Percentiles rank a stretch among this genome's conserved stretches.
Evolutionary conservation across 2,113 vertebrate genomes (phyloP).

Genomic region (Aldabrachelys gigantea): DNA sequence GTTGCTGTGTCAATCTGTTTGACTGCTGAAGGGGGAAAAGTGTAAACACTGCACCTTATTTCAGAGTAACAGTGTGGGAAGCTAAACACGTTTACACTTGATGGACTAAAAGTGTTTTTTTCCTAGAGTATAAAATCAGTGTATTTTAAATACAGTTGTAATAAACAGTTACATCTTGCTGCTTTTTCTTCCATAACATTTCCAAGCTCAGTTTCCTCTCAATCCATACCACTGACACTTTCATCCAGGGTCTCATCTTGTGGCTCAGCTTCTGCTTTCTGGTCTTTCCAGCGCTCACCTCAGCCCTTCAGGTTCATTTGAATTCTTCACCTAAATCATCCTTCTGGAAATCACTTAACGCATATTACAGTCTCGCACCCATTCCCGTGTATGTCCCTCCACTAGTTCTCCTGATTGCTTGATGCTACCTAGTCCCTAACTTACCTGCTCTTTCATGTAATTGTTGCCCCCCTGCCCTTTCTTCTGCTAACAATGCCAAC

Average conservation of each 20-base stretch:
- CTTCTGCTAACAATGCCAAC: neutral
- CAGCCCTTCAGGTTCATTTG: neutral
- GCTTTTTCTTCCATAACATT: neutral
- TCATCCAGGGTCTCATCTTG: neutral
- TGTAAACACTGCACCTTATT: neutral
- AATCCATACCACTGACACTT: neutral
- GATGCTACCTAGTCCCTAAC: rapidly evolving
- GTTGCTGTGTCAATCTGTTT: neutral
- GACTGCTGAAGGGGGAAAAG: neutral
- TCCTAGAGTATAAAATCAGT: neutral
- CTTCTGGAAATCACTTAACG: neutral
- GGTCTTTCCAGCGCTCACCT: neutral
- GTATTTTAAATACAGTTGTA: neutral
- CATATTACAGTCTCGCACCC: rapidly evolving
- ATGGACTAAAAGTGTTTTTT: neutral
- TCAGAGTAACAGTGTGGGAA: neutral
- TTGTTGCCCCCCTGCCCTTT: neutral
- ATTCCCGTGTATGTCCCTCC: neutral
- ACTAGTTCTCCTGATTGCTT: neutral
- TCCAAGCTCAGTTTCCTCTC: neutral
- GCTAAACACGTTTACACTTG: neutral
- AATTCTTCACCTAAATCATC: neutral
- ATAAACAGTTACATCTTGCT: neutral
- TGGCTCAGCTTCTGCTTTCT: neutral
- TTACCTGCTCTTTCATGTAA: neutral